Conservation (phyloP, 2,113 vertebrate genomes). For the Bujurquina vittata region DNA sequence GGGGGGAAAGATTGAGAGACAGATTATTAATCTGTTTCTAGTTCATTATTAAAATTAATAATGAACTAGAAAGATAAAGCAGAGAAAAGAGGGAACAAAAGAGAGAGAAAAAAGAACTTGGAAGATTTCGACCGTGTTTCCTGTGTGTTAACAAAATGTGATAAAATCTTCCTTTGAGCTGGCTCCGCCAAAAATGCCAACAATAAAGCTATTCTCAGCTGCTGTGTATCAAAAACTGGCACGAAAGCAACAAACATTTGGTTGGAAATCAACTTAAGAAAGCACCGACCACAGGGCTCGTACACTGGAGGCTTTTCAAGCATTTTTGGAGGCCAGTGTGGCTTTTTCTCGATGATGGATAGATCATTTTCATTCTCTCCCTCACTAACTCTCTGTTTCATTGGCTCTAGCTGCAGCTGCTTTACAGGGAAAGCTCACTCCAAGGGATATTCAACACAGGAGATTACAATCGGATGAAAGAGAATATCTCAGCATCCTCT, state of each 20-base stretch:
- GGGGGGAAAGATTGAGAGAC: slow-evolving; percentile 20
- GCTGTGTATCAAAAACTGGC: slow-evolving; percentile 20
- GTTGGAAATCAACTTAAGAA: slow-evolving; percentile 22
- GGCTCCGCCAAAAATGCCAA: slow-evolving; percentile 16
- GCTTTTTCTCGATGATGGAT: slow-evolving; percentile 36
- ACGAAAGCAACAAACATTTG: slow-evolving; percentile 42
- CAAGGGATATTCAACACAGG: not conserved
- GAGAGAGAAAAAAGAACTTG: not conserved
- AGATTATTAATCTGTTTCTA: slow-evolving; percentile 24
- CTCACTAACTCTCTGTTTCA: slow-evolving; percentile 4
- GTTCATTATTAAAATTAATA: slow-evolving; percentile 5
- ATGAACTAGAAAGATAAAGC: no score
- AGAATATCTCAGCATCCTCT: slow-evolving; percentile 45
- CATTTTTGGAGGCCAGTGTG: not conserved
- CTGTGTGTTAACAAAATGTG: not conserved
- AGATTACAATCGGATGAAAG: slow-evolving; percentile 42
- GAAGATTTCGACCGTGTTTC: not conserved
- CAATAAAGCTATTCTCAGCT: slow-evolving; percentile 41
- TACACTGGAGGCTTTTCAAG: slow-evolving; percentile 23
- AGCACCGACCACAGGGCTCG: slow-evolving; percentile 29
- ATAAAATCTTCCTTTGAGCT: slow-evolving; percentile 46
- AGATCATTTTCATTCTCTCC: slow-evolving; percentile 4
- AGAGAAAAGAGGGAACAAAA: not conserved
- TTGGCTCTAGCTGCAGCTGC: not conserved
- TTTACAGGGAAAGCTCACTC: slow-evolving; percentile 7